phyloP scores from a whole-genome alignment of 2,113 vertebrate species.

The Cyanoliseus patagonus region DNA sequence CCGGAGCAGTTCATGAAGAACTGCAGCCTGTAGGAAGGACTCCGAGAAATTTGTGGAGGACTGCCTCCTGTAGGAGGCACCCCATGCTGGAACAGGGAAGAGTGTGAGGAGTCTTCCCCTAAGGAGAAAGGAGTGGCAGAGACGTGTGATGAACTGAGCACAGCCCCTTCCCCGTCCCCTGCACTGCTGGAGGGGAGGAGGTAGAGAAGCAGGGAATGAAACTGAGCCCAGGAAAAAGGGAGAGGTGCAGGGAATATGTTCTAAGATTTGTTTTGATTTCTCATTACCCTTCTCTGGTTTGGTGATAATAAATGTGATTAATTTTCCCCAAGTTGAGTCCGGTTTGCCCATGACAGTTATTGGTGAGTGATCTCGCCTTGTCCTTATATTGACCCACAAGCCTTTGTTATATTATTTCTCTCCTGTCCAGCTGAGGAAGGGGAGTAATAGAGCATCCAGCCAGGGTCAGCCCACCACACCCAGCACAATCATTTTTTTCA shows the following conservation, averaged over 20 bases:
- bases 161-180: no score
- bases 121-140: background rate
- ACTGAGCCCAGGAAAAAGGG: background rate
- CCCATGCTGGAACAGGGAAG: background rate
- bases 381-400: background rate
- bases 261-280: background rate
- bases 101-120: background rate
- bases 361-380: background rate
- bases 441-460: background rate
- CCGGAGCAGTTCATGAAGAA: background rate
- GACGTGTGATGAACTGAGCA: fast-evolving
- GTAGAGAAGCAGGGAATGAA: background rate
- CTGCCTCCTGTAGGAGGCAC: background rate
- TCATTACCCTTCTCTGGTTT: background rate
- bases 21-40: background rate
- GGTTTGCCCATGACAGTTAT: background rate
- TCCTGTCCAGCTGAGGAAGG: background rate
- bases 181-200: background rate
- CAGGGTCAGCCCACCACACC: background rate
- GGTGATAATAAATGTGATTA: background rate
- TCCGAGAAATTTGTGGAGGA: background rate
- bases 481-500: background rate
- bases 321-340: background rate
- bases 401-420: background rate
- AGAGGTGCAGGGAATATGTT: background rate